Conservation (phyloP, 2,888 invertebrate genomes). For the Helleia helle region DNA sequence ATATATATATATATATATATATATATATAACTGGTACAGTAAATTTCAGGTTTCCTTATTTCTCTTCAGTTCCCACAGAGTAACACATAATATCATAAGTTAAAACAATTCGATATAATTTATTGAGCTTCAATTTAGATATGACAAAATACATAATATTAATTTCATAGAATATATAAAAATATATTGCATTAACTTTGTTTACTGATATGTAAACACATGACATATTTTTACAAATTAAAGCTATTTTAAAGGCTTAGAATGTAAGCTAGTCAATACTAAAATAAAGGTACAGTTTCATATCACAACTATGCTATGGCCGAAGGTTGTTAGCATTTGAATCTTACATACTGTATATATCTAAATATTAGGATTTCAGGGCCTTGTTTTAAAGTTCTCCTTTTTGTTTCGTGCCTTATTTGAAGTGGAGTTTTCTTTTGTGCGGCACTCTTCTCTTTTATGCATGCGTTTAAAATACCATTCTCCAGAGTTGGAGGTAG, state of each 20-base stretch:
- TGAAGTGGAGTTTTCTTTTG: slow-evolving; percentile 49
- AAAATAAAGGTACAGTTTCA: not conserved
- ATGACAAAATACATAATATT: too few relatives aligned
- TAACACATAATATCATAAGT: too few relatives aligned
- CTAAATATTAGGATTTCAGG: not conserved
- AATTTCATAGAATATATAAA: not conserved
- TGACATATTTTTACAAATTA: slow-evolving; percentile 2
- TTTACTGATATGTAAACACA: not conserved
- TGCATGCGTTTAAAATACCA: slow-evolving; percentile 68
- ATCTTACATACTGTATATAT: not conserved
- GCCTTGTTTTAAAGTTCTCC: slow-evolving; percentile 57
- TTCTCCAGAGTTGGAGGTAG: slow-evolving; percentile 42
- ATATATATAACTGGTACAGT: too few relatives aligned
- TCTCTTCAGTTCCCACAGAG: too few relatives aligned
- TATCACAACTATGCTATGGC: slow-evolving; percentile 8
- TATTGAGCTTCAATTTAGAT: too few relatives aligned
- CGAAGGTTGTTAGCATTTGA: not conserved
- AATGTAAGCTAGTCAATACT: not conserved
- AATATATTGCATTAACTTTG: not conserved
- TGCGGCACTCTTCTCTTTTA: slow-evolving; percentile 56
- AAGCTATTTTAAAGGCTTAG: slow-evolving; percentile 1
- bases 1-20: too few relatives aligned
- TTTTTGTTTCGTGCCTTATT: slow-evolving; percentile 45
- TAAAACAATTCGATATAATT: too few relatives aligned
- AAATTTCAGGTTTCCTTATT: too few relatives aligned